Evolutionary conservation across 2,888 invertebrate genomes (phyloP), one percentile per base, ranked within the genome.

Genomic region (Hyppa rectilinea): DNA sequence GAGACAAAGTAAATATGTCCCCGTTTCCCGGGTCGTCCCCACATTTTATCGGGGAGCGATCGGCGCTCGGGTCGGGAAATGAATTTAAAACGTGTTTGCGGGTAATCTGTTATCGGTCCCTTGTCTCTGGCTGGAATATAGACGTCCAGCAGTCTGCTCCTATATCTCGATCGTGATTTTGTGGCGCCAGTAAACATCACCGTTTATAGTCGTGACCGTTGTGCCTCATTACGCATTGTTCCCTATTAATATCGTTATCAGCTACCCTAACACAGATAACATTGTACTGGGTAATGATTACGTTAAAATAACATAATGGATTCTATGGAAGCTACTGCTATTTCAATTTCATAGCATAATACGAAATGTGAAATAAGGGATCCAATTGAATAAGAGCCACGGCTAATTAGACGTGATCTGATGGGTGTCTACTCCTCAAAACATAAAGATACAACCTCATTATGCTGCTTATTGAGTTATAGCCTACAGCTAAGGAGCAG

Each of bases 21-120:
- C 92, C 92, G 92, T 93, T 94, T 90, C 92, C 92, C 91, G 90
- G 92, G 91, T 90, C 92, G 91, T 93, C 94, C 95, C 95, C 94
- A 95, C 95, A 95, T 95, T 96, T 95, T 96, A 96, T 96, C 95
- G 95, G 92, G 92, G 93, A 93, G 93, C 94, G 95, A 95, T 95
- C 95, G 95, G 92, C 91, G 93, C 93, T 92, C 92, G 95, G 95
- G 95, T 95, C 94, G 95, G 95, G 95, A 95, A 95, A 95, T 95
- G 95, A 96, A 95, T 96, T 96, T 95, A 95, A 96, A 95, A 95
- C 95, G 95, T 96, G 96, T 96, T 95, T 96, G 96, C 93, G 96
- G 96, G 96, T 96, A 96, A 96, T 96, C 96, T 96, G 95, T 96
- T 95, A 96, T 95, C 96, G 95, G 96, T 95, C 95, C 95, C 96